These are phyloP conservation scores for Wiebesia pumilae DNA, from an alignment of 1,140 invertebrate species.

Conservation along the genomic window DNA sequence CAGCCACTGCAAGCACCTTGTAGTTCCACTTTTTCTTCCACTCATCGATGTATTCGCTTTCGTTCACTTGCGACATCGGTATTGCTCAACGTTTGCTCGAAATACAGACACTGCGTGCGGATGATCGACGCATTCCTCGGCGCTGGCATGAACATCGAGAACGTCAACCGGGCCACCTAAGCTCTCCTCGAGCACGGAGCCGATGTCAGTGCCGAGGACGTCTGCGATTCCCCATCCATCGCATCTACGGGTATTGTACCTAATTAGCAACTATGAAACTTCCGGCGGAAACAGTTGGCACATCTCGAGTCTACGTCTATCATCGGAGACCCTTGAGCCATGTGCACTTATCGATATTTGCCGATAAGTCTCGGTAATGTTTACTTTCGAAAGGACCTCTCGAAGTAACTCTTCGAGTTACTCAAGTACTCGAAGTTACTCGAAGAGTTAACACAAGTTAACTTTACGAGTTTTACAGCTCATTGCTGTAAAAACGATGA, in stretches of 20 bases:
- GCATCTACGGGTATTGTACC: neutral
- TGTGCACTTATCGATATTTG: neutral
- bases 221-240: neutral
- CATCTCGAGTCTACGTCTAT: neutral
- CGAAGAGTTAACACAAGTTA: no score
- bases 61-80: no score
- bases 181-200: no score
- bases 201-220: no score
- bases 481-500: no score
- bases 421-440: no score
- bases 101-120: neutral
- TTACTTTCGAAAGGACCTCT: neutral
- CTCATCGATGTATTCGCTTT: no score
- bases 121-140: neutral
- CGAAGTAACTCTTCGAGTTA: no score
- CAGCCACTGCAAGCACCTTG: no score
- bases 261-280: neutral
- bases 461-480: no score
- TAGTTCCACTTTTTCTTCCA: no score
- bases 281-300: neutral
- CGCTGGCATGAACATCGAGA: neutral
- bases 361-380: neutral
- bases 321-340: neutral
- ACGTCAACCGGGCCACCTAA: neutral
- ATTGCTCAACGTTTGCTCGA: no score